Percentiles rank a stretch among this genome's conserved stretches.
These are phyloP conservation scores for Sciurus niger DNA, from an alignment of 2,113 vertebrate species.

Conservation along the genomic window DNA sequence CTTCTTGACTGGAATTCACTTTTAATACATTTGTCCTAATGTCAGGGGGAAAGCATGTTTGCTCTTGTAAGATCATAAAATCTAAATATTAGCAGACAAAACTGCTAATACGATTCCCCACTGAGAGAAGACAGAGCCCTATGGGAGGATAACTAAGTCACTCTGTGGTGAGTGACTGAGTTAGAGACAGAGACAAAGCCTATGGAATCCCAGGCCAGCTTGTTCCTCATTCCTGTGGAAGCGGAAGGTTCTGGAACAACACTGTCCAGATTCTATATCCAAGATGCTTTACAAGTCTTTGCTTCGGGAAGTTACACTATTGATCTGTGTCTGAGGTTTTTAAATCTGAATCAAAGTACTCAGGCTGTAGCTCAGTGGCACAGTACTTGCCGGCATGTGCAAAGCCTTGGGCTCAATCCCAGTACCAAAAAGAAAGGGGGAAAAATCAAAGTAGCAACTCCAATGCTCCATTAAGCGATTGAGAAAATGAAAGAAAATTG, in stretches of 20 bases:
- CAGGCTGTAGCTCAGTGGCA: too few relatives aligned
- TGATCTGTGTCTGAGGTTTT: background rate
- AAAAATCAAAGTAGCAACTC: background rate
- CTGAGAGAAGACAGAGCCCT: background rate
- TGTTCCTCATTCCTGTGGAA: background rate
- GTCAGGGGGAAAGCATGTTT: background rate
- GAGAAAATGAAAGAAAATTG: background rate
- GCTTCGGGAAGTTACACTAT: background rate
- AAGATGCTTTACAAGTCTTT: background rate
- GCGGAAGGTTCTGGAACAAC: conserved; percentile 24
- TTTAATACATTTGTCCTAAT: background rate
- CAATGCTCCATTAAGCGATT: background rate
- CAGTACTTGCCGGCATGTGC: too few relatives aligned
- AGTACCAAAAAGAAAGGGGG: too few relatives aligned
- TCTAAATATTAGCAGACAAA: background rate
- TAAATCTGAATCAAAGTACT: background rate
- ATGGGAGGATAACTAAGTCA: background rate
- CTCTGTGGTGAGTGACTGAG: background rate
- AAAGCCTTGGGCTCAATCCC: too few relatives aligned
- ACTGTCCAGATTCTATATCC: background rate
- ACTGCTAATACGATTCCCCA: background rate
- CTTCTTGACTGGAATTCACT: background rate
- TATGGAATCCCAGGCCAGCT: background rate
- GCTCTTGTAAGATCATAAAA: background rate
- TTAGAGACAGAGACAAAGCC: background rate